These are phyloP conservation scores for Torymus auratus DNA, from an alignment of 2,888 invertebrate genomes.

Conservation along the genomic window DNA sequence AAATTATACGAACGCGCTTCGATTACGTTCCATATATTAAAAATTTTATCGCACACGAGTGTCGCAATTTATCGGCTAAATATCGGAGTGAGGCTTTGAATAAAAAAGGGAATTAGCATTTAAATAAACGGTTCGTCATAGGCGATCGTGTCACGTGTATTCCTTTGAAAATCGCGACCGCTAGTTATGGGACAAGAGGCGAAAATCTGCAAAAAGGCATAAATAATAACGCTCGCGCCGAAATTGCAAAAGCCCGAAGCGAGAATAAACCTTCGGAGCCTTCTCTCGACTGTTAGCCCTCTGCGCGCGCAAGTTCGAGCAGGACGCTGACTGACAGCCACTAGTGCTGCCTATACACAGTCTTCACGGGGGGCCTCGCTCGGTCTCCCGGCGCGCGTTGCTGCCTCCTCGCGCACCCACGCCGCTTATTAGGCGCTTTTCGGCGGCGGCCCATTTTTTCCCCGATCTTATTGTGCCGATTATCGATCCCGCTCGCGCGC, in stretches of 20 bases:
- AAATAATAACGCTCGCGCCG: no score
- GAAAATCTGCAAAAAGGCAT: no score
- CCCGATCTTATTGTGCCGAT: conserved; percentile 25
- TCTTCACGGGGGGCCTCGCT: conserved; percentile 73
- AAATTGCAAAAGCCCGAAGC: no score
- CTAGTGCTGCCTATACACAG: conserved; percentile 58
- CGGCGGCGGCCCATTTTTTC: conserved; percentile 16
- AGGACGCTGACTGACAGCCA: no score
- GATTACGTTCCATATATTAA: conserved; percentile 15
- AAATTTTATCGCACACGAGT: conserved; percentile 23
- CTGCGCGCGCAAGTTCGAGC: no score
- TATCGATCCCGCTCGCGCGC: no score
- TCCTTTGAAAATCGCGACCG: background rate
- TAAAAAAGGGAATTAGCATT: conserved; percentile 35
- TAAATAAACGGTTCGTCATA: conserved; percentile 39
- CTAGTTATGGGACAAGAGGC: no score
- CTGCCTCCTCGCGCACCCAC: conserved; percentile 26
- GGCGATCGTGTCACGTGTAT: background rate
- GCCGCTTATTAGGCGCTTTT: conserved; percentile 38
- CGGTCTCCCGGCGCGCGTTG: conserved; percentile 74
- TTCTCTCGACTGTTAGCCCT: no score
- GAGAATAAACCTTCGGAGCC: no score
- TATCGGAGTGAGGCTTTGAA: background rate
- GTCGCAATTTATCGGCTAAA: conserved; percentile 28
- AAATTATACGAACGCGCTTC: conserved; percentile 26